These are phyloP conservation scores for Endomychus coccineus DNA, from an alignment of 2,888 invertebrate genomes.

Conservation along the genomic window DNA sequence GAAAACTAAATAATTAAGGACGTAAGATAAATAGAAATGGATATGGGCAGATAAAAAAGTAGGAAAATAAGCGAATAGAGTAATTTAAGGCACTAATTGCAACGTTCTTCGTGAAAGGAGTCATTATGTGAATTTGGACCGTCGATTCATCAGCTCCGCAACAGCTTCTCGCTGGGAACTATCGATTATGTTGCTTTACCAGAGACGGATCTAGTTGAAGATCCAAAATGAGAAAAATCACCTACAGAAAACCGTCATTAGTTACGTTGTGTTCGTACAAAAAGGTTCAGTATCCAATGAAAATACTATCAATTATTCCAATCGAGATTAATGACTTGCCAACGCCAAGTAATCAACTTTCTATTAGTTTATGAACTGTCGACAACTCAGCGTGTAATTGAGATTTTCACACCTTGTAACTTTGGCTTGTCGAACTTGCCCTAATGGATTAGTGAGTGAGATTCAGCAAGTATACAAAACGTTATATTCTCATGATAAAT, in stretches of 20 bases:
- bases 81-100: conserved; percentile 33
- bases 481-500: too few species aligned
- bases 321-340: conserved; percentile 3
- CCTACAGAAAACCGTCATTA: conserved; percentile 25
- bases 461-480: too few species aligned
- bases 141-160: conserved; percentile 32
- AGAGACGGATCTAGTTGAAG: conserved; percentile 16
- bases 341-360: too few species aligned
- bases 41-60: conserved; percentile 5
- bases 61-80: conserved; percentile 28
- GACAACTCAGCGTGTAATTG: too few species aligned
- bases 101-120: conserved; percentile 31
- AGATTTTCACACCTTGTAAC: too few species aligned
- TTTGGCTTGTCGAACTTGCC: too few species aligned
- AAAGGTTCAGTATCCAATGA: conserved; percentile 3
- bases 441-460: too few species aligned
- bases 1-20: too few species aligned
- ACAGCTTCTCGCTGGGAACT: conserved; percentile 28
- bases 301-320: conserved; percentile 3
- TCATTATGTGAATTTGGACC: conserved; percentile 32
- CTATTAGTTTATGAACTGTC: too few species aligned
- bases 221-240: conserved; percentile 29
- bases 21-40: neutral
- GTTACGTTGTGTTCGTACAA: conserved; percentile 22
- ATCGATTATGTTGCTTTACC: conserved; percentile 30